Evolutionary conservation across 2,797 vertebrate genomes (phyloP), one percentile per base, ranked within the genome.

Genomic region (Molossus molossus): DNA sequence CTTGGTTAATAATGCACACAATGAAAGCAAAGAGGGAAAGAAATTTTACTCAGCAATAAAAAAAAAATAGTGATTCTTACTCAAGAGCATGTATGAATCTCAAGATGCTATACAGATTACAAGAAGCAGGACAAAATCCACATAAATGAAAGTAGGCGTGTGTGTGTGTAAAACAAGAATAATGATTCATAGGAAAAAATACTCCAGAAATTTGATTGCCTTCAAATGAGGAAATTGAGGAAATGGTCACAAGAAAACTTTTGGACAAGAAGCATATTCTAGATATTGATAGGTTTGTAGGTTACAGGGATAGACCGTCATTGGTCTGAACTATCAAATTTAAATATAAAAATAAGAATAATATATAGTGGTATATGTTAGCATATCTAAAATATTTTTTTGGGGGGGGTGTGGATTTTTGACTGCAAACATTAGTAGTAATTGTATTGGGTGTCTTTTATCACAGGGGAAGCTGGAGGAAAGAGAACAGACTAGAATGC

Each of bases 281-380:
- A 3, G 14, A 55, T n/a, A 12, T 45, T 55, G 10, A 53, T 45
- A 21, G 9, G 50, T 11, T 29, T 27, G 14, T 77, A 62, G 18
- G 2, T n/a, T 69, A 82, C 23, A 7, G 86, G 50, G 12, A 37
- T 67, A 6, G 64, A 81, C 6, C 72, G 9, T 69, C 37, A 45
- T 62, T 85, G 29, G 7, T 69, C 72, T 70, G 72, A 77, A 55
- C 11, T 50, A 75, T 67, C 14, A 53, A 58, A 75, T 81, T 50
- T 91, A 70, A 87, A 72, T 62, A 80, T 18, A 62, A 4, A 91
- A 86, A 90, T 85, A 70, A 79, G 55, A 17, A 6, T 72, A 77
- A 79, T 48, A 81, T 0, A 45, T 77, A 25, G 15, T 91, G 14
- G 9, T 55, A 79, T 70, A 10, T 33, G 17, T 67, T 25, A n/a